These are phyloP conservation scores for Lasaia peninsularis DNA, from an alignment of 1,140 invertebrate genomes.

Conservation along the genomic window DNA sequence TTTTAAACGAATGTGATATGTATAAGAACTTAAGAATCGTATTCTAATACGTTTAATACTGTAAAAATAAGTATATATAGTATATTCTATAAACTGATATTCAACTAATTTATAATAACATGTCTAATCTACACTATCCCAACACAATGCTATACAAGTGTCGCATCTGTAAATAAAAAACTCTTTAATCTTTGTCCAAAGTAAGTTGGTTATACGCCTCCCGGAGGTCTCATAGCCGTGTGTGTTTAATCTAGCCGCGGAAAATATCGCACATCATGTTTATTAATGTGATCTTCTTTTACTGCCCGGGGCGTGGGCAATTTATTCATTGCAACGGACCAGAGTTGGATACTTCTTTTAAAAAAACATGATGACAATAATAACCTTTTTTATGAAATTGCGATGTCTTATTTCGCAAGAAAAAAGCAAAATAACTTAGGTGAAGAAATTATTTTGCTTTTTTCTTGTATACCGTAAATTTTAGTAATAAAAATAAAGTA, in stretches of 20 bases:
- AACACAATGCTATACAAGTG: neutral
- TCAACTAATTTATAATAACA: no score
- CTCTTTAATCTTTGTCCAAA: slow-evolving; percentile 36
- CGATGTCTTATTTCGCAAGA: no score
- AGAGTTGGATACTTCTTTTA: neutral
- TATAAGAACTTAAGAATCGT: no score
- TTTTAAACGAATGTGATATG: no score
- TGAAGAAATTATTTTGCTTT: no score
- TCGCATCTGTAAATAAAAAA: slow-evolving; percentile 2
- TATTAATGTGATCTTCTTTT: slow-evolving; percentile 60
- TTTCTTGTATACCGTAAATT: no score
- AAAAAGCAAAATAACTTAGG: no score
- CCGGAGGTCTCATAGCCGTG: slow-evolving; percentile 57
- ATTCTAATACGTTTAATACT: no score
- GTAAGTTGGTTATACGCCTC: slow-evolving; percentile 55
- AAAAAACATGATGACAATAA: slow-evolving; percentile 3
- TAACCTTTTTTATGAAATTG: neutral
- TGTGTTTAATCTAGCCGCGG: slow-evolving; percentile 58
- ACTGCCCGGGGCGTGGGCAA: slow-evolving; percentile 45
- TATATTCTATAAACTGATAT: no score
- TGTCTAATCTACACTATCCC: neutral
- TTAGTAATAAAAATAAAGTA: no score
- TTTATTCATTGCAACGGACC: slow-evolving; percentile 52
- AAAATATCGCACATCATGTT: slow-evolving; percentile 65
- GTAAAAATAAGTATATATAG: no score